Evolutionary conservation across 2,888 invertebrate genomes (phyloP).

Genomic region (Drosophila siamana): DNA sequence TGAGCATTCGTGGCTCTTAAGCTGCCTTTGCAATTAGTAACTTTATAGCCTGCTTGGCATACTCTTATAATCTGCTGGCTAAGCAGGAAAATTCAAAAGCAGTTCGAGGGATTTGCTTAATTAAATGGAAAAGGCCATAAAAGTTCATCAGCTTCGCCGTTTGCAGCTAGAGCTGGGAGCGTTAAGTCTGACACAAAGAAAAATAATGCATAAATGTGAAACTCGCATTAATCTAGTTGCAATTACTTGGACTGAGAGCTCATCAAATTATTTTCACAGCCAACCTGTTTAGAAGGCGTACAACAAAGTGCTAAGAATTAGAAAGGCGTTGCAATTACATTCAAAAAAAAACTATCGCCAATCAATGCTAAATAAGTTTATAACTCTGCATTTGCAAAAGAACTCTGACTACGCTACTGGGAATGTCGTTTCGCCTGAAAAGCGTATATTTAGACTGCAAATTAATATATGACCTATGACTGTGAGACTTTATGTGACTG

Average conservation of each 20-base stretch:
- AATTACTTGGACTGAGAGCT: no score
- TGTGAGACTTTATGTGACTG: not conserved
- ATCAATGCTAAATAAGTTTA: no score
- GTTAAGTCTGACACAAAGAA: no score
- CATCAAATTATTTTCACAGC: no score
- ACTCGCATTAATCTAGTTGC: no score
- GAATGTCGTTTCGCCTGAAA: not conserved
- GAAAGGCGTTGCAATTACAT: no score
- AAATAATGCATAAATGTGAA: no score
- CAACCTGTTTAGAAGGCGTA: no score
- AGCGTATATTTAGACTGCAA: constrained; percentile 1
- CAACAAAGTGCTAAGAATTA: no score
- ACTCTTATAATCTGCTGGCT: constrained; percentile 31
- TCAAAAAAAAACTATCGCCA: no score
- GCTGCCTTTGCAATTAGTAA: constrained; percentile 46
- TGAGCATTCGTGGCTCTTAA: constrained; percentile 27
- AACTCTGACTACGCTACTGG: not conserved
- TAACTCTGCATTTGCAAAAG: no score
- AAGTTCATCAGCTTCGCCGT: not conserved
- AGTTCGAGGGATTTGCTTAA: constrained; percentile 23
- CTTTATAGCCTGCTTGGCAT: constrained; percentile 47
- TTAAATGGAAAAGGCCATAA: constrained; percentile 12
- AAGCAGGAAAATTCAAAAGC: constrained; percentile 2
- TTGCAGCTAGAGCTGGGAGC: not conserved
- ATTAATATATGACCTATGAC: constrained; percentile 13